Percentiles rank a stretch among this genome's conserved stretches.
These are phyloP conservation scores for Urosaurus nigricauda DNA, from an alignment of 2,797 vertebrate genomes.

Conservation along the genomic window DNA sequence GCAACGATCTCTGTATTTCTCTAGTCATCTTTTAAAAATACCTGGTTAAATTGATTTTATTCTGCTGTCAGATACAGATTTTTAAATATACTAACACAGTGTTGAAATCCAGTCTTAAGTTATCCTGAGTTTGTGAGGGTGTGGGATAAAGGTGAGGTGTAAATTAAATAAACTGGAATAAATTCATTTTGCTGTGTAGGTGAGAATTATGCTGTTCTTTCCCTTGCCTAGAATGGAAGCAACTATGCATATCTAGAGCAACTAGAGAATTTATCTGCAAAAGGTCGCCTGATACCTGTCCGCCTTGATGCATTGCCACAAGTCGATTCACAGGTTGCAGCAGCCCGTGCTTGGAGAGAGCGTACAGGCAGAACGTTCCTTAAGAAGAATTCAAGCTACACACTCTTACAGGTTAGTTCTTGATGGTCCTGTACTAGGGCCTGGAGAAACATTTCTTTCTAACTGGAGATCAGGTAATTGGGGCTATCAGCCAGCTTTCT, in stretches of 20 bases:
- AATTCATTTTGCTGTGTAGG: neutral
- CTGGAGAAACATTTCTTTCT: neutral
- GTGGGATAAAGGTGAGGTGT: neutral
- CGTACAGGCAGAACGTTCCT: constrained; percentile 95
- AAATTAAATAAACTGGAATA: neutral
- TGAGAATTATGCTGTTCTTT: constrained; percentile 17
- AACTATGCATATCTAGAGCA: constrained; percentile 96
- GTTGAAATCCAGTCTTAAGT: neutral
- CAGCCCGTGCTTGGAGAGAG: constrained; percentile 95
- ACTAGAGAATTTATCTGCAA: constrained; percentile 90
- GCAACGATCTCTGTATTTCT: neutral
- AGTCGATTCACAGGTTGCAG: constrained; percentile 95
- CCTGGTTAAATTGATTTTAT: neutral
- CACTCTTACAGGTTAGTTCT: constrained; percentile 88
- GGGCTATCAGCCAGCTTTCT: neutral
- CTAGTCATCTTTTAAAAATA: neutral
- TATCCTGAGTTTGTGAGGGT: neutral
- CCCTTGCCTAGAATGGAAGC: constrained; percentile 84
- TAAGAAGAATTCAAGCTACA: constrained; percentile 98
- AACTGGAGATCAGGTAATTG: neutral
- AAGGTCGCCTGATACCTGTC: constrained; percentile 94
- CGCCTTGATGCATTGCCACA: constrained; percentile 92
- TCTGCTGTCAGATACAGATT: neutral
- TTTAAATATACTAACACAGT: neutral
- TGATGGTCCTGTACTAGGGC: rapidly evolving